phyloP scores from a whole-genome alignment of 2,797 vertebrate genomes.

The Dryobates pubescens region DNA sequence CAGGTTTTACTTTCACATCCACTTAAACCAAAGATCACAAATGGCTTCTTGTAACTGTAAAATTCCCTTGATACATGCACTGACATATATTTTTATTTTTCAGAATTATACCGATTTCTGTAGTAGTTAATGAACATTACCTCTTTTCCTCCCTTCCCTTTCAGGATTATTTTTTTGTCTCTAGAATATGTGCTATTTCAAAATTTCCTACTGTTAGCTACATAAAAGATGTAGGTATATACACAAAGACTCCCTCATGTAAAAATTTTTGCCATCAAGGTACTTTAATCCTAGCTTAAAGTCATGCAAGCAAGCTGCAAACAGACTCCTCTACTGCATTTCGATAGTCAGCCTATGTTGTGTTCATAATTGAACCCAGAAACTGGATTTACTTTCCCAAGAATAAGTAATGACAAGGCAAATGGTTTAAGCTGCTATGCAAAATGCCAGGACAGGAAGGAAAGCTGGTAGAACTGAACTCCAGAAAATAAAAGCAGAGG shows the following conservation, averaged over 20 bases:
- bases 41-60: neutral
- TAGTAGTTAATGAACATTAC: neutral
- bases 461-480: neutral
- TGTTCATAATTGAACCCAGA: neutral
- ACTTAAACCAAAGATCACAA: neutral
- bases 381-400: neutral
- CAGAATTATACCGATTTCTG: neutral
- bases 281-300: neutral
- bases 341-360: neutral
- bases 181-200: fast-evolving
- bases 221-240: neutral
- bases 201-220: neutral
- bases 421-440: neutral
- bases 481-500: neutral
- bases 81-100: neutral
- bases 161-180: neutral
- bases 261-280: neutral
- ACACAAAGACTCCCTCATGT: neutral
- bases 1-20: neutral
- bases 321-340: neutral
- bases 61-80: neutral
- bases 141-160: neutral
- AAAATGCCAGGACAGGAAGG: neutral
- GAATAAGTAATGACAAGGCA: neutral
- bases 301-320: neutral